Evolutionary conservation across 2,888 invertebrate genomes (phyloP).

Genomic region (Meliscaeva auricollis): DNA sequence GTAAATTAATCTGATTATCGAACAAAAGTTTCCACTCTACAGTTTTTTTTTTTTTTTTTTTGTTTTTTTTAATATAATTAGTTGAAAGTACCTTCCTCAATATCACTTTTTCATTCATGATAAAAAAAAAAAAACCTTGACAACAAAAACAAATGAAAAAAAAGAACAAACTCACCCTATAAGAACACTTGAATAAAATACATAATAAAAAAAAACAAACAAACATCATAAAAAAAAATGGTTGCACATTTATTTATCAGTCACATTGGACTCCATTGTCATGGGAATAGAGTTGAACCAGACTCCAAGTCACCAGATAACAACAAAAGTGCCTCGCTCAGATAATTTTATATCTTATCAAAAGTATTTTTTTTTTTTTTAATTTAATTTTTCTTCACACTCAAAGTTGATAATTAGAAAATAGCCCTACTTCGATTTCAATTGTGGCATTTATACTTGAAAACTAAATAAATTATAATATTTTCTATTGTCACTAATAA

Average conservation of each 20-base stretch:
- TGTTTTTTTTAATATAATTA: background rate
- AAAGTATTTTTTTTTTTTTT: background rate
- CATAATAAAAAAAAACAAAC: background rate
- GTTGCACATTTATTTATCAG: constrained; percentile 12
- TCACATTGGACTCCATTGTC: constrained; percentile 36
- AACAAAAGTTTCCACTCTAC: background rate
- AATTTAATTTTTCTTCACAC: background rate
- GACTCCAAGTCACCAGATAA: constrained; percentile 73
- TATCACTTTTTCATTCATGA: constrained; percentile 8
- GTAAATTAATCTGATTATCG: background rate
- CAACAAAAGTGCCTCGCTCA: constrained; percentile 17
- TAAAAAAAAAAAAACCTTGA: constrained; percentile 11
- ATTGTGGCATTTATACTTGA: background rate
- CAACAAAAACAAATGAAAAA: constrained; percentile 4
- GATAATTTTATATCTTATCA: constrained; percentile 47
- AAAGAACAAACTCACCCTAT: constrained; percentile 7
- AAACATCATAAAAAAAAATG: constrained; percentile 15
- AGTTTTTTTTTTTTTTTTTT: background rate
- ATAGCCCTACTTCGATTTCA: constrained; percentile 17
- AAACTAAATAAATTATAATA: background rate
- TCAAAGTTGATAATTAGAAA: constrained; percentile 29
- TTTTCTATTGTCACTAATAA: background rate
- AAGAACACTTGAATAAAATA: background rate
- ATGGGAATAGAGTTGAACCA: constrained; percentile 45
- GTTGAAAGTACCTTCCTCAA: constrained; percentile 27